Conservation (phyloP, 2,113 vertebrate species). For the Pimephales promelas region DNA sequence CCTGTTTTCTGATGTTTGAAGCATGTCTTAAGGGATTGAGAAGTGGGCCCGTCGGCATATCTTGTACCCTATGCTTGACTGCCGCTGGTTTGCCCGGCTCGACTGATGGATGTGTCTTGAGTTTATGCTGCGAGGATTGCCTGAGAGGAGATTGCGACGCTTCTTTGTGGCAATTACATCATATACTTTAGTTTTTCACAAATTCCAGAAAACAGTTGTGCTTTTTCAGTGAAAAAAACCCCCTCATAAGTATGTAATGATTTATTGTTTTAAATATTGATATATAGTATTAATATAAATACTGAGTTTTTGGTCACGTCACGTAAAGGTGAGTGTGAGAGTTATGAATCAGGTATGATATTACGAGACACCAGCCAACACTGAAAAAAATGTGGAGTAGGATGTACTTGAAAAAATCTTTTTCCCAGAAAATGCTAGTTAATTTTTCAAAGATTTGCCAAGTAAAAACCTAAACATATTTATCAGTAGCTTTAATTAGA, state of each 20-base stretch:
- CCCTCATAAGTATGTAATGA: not conserved
- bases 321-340: too few relatives aligned
- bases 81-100: constrained; percentile 64
- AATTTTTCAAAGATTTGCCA: too few relatives aligned
- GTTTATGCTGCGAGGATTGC: constrained; percentile 65
- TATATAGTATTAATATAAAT: too few relatives aligned
- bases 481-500: too few relatives aligned
- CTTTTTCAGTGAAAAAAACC: not conserved
- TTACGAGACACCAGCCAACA: too few relatives aligned
- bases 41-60: constrained; percentile 61
- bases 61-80: constrained; percentile 68
- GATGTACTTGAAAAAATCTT: too few relatives aligned
- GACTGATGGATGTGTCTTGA: constrained; percentile 58
- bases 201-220: not conserved
- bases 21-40: constrained; percentile 37
- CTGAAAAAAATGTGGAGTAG: too few relatives aligned
- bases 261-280: too few relatives aligned
- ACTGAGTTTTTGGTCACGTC: too few relatives aligned
- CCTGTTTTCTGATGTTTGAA: not conserved
- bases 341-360: too few relatives aligned
- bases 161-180: not conserved
- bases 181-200: not conserved
- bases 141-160: constrained; percentile 66
- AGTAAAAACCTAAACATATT: too few relatives aligned
- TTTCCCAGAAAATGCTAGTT: too few relatives aligned